Evolutionary conservation across 2,888 invertebrate genomes (phyloP), one percentile per base, ranked within the genome.

Genomic region (Adelognathus sp.): DNA sequence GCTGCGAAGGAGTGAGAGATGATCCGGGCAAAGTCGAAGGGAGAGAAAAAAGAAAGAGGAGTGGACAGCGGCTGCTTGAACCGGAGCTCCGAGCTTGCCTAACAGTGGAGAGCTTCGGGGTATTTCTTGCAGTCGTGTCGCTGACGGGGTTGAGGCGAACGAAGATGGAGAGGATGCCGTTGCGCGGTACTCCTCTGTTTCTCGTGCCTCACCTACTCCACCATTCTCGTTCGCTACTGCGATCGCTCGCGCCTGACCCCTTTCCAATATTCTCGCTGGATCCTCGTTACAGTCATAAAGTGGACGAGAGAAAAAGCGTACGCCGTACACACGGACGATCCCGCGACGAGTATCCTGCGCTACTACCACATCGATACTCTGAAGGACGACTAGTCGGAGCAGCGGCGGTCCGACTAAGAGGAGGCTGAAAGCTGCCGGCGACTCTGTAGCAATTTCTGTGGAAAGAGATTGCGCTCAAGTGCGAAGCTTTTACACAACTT

Each of bases 31-130:
- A n/a, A 67, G 79, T 75, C 64, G 21, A 56, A 27, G 56, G 54
- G 16, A 46, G 21, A 69, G 46, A 75, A 76, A 78, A 52, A 29
- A 24, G 3, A 9, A 29, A 36, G 31, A 36, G 69, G 29, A 60
- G 31, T 44, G 61, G 36, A 64, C 58, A 52, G 33, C 6, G 41
- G 46, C 9, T 5, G n/a, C 29, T 41, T 7, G 41, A 21, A 36
- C 36, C 58, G 50, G 72, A 58, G 69, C 31, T 71, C 79, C 76
- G 83, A 69, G 80, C 80, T n/a, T 70, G 81, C 63, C 52, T 80
- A 81, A 86, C 70, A 54, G 70, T 75, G 52, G 46, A 79, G 70
- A 74, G 71, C 71, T 71, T 80, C 70, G 73, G 58, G 56, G 80
- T 63, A 66, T 52, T 78, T 81, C 78, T 75, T 75, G 75, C 78